These are phyloP conservation scores for Astropecten irregularis DNA, from an alignment of 53 echinoderm and acorn worm species.

Conservation along the genomic window DNA sequence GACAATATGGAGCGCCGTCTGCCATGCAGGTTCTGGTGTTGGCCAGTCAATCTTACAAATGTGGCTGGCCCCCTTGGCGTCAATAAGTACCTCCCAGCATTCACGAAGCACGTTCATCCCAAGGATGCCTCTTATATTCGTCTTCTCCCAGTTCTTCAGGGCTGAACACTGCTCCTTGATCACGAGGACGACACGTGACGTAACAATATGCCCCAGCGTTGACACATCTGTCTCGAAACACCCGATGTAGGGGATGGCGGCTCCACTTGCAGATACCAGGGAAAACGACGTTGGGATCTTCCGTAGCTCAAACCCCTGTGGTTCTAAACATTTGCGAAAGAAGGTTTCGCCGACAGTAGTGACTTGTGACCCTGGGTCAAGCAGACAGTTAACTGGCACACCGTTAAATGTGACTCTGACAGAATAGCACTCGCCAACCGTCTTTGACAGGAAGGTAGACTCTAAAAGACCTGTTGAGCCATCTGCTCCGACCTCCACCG, in stretches of 20 bases:
- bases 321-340: not conserved
- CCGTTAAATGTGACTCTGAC: slow-evolving; percentile 5
- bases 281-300: slow-evolving; percentile 9
- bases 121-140: slow-evolving; percentile 9
- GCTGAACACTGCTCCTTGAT: slow-evolving; percentile 14
- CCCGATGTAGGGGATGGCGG: slow-evolving; percentile 7
- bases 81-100: slow-evolving; percentile 34
- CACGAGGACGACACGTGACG: slow-evolving; percentile 26
- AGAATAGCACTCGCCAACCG: slow-evolving; percentile 32
- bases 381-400: slow-evolving; percentile 6
- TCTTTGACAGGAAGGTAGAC: slow-evolving; percentile 2
- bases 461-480: not conserved
- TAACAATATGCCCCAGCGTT: not conserved
- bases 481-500: slow-evolving; percentile 11
- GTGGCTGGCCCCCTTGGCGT: not conserved
- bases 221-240: slow-evolving; percentile 24
- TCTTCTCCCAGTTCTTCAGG: not conserved
- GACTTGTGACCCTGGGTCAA: slow-evolving; percentile 60
- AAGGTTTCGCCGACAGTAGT: slow-evolving; percentile 27
- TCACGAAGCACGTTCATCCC: slow-evolving; percentile 38
- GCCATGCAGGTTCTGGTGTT: slow-evolving; percentile 29
- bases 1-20: slow-evolving; percentile 37
- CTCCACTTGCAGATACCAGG: slow-evolving; percentile 47
- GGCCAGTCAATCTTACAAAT: slow-evolving; percentile 26
- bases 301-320: slow-evolving; percentile 2